Percentiles rank a stretch among this genome's conserved stretches.
Evolutionary conservation across 2,888 invertebrate genomes (phyloP).

Genomic region (Thyatira batis): DNA sequence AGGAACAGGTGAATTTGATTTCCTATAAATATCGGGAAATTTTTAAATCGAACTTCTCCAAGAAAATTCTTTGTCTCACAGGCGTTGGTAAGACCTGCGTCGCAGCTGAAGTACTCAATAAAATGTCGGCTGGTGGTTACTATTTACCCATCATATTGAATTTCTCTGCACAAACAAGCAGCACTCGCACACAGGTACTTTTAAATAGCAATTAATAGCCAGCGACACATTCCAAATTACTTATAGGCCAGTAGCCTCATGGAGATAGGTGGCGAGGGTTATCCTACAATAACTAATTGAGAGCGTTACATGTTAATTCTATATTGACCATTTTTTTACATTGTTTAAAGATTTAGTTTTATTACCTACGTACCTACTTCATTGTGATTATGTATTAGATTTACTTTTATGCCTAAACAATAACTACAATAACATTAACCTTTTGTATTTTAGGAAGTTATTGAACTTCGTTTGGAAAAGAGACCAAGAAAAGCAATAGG

Average conservation of each 20-base stretch:
- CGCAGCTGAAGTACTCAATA: conserved; percentile 87
- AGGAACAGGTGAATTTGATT: conserved; percentile 84
- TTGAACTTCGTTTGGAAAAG: conserved; percentile 92
- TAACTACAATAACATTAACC: neutral
- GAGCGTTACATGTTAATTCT: too few species aligned
- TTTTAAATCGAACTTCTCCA: neutral
- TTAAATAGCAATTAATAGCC: neutral
- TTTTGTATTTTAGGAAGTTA: conserved; percentile 84
- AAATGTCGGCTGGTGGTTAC: conserved; percentile 80
- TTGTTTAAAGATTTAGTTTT: too few species aligned
- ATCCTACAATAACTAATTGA: too few species aligned
- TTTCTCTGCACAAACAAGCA: conserved; percentile 96
- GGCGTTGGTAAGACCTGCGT: conserved; percentile 96
- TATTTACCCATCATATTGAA: conserved; percentile 91
- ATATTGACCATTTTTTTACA: too few species aligned
- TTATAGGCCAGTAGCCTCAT: too few species aligned
- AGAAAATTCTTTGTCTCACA: conserved; percentile 41
- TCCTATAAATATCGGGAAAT: conserved; percentile 3
- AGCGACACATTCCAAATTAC: neutral
- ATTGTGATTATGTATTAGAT: too few species aligned
- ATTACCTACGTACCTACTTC: too few species aligned
- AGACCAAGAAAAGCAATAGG: conserved; percentile 90
- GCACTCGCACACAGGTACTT: conserved; percentile 87
- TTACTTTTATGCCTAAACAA: too few species aligned
- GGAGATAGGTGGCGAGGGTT: too few species aligned